Base-by-base conservation (phyloP, 2,888 invertebrate species). In the Latrodectus hesperus region DNA sequence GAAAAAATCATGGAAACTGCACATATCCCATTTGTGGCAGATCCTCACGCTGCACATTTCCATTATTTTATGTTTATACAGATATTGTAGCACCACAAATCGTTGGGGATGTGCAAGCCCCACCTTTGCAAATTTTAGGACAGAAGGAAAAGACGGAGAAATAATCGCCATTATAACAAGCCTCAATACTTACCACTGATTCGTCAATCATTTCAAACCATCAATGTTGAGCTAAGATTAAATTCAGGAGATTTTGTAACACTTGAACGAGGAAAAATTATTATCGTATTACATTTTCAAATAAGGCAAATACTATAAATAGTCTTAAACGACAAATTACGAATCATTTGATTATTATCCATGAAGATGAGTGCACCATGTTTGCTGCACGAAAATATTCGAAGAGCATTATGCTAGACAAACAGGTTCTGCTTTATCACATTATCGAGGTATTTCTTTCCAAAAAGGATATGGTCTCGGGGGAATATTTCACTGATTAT, bases 121-220 rank as follows among this genome's bases (percentile, higher is more conserved):
- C 90, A 9, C 22, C 87, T 91, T 26, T 91, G 12, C 88, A 91
- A 22, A 90, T 91, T 12, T 90, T 91, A 3, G 89, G 89, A 60
- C 67, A 91, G 22, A 26, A 38, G 68, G 79, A 8, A 22, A 79
- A 26, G 74, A 73, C 11, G 87, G 82, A 17, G 71, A 71, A 22
- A 51, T 3, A 76, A 64, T 52, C 38, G 12, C 2, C 53, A 73
- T 68, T 67, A 49, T 70, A 22, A 22, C 22, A 22, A 1, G 22
- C 22, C 22, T 22, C 22, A 22, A 22, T 22, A 22, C 1, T 22
- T 22, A 22, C 22, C 22, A 22, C 22, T 22, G 22, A 22, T 22
- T 22, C 1, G 22, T 22, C 22, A 22, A 51, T 9, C 52, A 14
- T 80, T 86, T 68, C 60, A 87, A 16, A 70, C 71, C 0, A 79